These are phyloP conservation scores for Chamaea fasciata DNA, from an alignment of 2,113 vertebrate genomes.

Conservation along the genomic window DNA sequence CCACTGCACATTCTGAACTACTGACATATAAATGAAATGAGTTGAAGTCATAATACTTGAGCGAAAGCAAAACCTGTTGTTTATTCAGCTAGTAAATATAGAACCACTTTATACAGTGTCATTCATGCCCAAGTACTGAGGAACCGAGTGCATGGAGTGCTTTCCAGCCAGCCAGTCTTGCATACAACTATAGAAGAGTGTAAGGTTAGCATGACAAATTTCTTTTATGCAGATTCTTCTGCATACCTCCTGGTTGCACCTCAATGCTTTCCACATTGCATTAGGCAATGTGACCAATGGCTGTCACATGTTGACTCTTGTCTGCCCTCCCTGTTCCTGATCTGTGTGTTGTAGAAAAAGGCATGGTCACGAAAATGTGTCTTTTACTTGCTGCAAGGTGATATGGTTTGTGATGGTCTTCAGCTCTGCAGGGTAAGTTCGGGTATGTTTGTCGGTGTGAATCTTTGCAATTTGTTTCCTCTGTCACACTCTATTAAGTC, in stretches of 20 bases:
- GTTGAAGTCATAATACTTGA: constrained; percentile 45
- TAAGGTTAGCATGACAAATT: not conserved
- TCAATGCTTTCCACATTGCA: not conserved
- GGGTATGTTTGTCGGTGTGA: constrained; percentile 36
- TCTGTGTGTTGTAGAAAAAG: not conserved
- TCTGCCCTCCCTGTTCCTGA: not conserved
- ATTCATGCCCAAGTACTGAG: constrained; percentile 29
- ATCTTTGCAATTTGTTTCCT: constrained; percentile 55
- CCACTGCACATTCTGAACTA: constrained; percentile 49
- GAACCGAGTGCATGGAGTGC: not conserved
- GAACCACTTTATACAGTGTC: constrained; percentile 16
- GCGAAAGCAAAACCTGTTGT: constrained; percentile 56
- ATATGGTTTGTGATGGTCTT: constrained; percentile 42
- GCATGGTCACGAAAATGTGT: constrained; percentile 3
- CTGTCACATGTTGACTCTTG: not conserved
- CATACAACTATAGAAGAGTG: not conserved
- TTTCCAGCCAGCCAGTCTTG: not conserved
- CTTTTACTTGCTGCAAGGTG: constrained; percentile 34
- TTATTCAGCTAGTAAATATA: constrained; percentile 55
- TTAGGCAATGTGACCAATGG: not conserved
- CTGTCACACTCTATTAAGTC: constrained; percentile 54
- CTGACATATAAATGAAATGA: constrained; percentile 57
- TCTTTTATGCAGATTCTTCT: not conserved
- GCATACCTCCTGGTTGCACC: not conserved
- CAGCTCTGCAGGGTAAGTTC: constrained; percentile 36